phyloP scores from a whole-genome alignment of 2,888 invertebrate species.

The Eumacrocentrus americanus region DNA sequence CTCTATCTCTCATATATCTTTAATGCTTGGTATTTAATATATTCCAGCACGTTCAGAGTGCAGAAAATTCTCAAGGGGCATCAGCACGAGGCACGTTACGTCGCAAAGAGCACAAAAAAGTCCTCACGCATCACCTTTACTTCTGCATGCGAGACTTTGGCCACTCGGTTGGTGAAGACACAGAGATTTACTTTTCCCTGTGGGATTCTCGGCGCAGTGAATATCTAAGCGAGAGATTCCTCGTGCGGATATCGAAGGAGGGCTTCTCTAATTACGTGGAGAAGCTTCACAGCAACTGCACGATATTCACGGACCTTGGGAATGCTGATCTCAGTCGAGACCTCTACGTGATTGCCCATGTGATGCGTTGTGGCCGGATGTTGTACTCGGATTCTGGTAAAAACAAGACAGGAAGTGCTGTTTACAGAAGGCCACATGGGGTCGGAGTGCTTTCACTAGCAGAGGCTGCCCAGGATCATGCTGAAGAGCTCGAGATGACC shows the following conservation, averaged over 20 bases:
- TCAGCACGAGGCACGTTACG: slow-evolving; percentile 67
- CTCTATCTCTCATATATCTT: neutral
- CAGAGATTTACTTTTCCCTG: slow-evolving; percentile 85
- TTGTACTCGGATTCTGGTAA: slow-evolving; percentile 68
- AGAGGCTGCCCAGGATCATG: slow-evolving; percentile 70
- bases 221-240: slow-evolving; percentile 86
- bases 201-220: slow-evolving; percentile 81
- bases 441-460: slow-evolving; percentile 81
- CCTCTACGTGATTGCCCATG: slow-evolving; percentile 86
- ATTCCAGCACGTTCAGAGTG: slow-evolving; percentile 65
- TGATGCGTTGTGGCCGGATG: slow-evolving; percentile 88
- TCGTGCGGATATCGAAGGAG: slow-evolving; percentile 87
- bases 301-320: slow-evolving; percentile 85
- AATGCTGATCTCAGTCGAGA: slow-evolving; percentile 84
- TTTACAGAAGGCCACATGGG: slow-evolving; percentile 81
- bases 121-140: slow-evolving; percentile 79
- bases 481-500: slow-evolving; percentile 78
- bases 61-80: slow-evolving; percentile 63
- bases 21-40: too few species aligned
- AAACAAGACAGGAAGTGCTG: slow-evolving; percentile 60
- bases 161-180: slow-evolving; percentile 83
- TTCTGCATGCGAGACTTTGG: slow-evolving; percentile 90
- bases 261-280: slow-evolving; percentile 90
- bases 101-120: slow-evolving; percentile 66
- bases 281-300: slow-evolving; percentile 85